Conservation (phyloP, 2,888 invertebrate species). For the Lissonota sp. region DNA sequence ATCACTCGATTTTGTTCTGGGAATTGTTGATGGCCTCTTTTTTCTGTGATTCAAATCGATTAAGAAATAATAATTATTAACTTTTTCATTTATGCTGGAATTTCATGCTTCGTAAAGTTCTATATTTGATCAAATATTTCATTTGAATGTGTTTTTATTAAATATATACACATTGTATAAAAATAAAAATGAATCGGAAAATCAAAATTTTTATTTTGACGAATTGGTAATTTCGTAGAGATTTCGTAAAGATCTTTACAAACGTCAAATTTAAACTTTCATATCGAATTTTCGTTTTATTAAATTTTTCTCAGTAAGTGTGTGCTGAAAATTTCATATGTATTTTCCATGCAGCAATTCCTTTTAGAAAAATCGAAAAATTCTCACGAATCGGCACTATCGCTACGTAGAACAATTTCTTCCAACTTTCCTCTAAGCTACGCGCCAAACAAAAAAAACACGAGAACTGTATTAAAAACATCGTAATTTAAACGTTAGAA, state of each 20-base stretch:
- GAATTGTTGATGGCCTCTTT: too few relatives aligned
- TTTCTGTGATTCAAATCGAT: too few relatives aligned
- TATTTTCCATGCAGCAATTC: not conserved
- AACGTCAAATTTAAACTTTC: too few relatives aligned
- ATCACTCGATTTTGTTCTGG: too few relatives aligned
- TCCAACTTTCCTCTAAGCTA: slow-evolving; percentile 24
- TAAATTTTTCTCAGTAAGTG: too few relatives aligned
- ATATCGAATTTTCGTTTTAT: too few relatives aligned
- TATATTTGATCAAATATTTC: not conserved
- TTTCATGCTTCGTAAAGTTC: not conserved
- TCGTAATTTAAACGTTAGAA: slow-evolving; percentile 14
- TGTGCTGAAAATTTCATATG: not conserved
- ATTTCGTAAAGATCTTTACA: too few relatives aligned
- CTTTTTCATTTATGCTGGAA: not conserved
- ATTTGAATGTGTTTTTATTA: not conserved
- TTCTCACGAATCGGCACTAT: slow-evolving; percentile 4
- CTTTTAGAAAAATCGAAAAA: not conserved
- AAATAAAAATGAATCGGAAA: slow-evolving; percentile 8
- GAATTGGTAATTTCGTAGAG: too few relatives aligned
- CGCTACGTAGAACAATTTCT: slow-evolving; percentile 17
- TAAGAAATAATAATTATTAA: not conserved
- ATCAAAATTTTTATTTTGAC: not conserved
- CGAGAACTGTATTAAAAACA: not conserved
- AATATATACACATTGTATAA: slow-evolving; percentile 7
- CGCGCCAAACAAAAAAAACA: slow-evolving; percentile 6